Conservation (phyloP, 2,797 vertebrate species). For the Anas capensis region DNA sequence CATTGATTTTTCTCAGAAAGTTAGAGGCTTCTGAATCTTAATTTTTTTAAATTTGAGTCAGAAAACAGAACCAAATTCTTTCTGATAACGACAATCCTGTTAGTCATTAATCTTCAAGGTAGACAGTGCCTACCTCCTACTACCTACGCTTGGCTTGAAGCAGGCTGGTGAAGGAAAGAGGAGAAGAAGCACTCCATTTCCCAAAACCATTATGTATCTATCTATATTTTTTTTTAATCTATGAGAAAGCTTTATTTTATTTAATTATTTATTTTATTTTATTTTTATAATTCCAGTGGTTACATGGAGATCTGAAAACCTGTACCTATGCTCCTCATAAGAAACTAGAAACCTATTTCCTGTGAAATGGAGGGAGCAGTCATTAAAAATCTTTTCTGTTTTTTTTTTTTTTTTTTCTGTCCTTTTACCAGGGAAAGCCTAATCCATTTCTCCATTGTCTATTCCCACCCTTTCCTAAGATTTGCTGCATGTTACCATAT, state of each 20-base stretch:
- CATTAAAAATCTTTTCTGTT: neutral
- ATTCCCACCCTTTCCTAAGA: neutral
- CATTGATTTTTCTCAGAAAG: neutral
- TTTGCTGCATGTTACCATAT: neutral
- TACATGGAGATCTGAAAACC: neutral
- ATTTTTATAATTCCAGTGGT: neutral
- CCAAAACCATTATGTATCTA: too few relatives aligned
- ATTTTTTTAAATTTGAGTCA: neutral
- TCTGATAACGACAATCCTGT: neutral
- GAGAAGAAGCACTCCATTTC: neutral
- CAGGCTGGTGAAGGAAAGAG: neutral
- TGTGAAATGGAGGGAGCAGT: neutral
- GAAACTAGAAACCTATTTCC: neutral
- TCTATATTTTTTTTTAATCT: neutral
- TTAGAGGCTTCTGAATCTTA: neutral
- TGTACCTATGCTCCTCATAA: rapidly evolving
- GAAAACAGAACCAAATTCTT: neutral
- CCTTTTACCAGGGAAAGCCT: neutral
- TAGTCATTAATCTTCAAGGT: neutral
- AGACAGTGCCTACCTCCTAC: neutral
- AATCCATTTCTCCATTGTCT: neutral
- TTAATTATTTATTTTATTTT: too few relatives aligned
- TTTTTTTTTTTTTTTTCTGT: too few relatives aligned
- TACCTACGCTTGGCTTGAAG: neutral
- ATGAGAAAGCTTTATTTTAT: neutral